phyloP scores from a whole-genome alignment of 2,113 vertebrate genomes.

The Scopus umbretta region DNA sequence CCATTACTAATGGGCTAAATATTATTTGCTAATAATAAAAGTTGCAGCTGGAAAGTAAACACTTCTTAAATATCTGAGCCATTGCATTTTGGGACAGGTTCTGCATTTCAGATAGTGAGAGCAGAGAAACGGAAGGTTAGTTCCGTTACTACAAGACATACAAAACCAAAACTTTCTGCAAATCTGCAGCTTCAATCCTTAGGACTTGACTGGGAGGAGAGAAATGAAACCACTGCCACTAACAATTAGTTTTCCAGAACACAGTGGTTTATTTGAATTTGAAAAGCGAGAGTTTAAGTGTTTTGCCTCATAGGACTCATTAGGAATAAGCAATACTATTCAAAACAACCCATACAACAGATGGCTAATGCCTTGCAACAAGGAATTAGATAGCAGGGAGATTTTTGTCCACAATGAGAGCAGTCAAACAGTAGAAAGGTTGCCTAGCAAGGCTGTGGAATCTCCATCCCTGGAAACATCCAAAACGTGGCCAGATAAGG shows the following conservation, averaged over 20 bases:
- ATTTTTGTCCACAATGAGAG: not conserved
- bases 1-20: not conserved
- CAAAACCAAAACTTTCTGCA: not conserved
- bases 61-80: not conserved
- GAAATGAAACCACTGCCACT: not conserved
- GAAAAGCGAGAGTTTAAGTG: slow-evolving; percentile 38
- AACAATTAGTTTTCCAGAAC: not conserved
- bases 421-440: not conserved
- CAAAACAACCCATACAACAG: slow-evolving; percentile 1
- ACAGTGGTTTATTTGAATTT: slow-evolving; percentile 15
- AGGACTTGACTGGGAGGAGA: not conserved
- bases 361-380: slow-evolving; percentile 25
- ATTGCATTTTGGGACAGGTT: not conserved
- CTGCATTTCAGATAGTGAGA: not conserved
- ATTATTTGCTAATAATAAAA: not conserved
- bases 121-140: not conserved
- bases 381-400: not conserved
- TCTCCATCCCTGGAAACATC: not conserved
- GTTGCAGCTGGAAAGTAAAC: not conserved
- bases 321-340: not conserved
- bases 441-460: slow-evolving; percentile 15
- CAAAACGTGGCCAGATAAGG: not conserved
- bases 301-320: slow-evolving; percentile 11
- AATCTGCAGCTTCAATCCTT: not conserved
- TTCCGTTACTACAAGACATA: not conserved